Evolutionary conservation across 2,113 vertebrate species (phyloP), one percentile per base, ranked within the genome.

Genomic region (Catharus bicknelli): DNA sequence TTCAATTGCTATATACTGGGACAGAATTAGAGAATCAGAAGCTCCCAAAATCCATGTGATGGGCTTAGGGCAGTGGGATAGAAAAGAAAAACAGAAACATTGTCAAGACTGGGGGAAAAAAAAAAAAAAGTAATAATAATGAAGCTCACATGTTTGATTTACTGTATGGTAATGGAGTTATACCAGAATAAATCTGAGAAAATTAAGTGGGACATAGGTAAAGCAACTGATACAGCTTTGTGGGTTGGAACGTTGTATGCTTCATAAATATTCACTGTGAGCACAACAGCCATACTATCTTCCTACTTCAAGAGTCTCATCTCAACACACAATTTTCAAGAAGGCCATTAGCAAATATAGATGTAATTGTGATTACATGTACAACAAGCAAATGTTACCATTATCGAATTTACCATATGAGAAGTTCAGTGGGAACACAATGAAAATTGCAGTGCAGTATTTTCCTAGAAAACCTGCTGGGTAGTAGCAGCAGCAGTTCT

Each of bases 1-100:
- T 98, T 97, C 98, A 97, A 97, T 95, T 98, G 97, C 96, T 98
- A 93, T 97, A 95, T 91, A 95, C 89, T 75, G 96, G 97, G 86
- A 93, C 78, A 96, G 96, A 96, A 97, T 97, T 97, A 97, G 95
- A 97, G 90, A 96, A 95, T 94, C 84, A 96, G 92, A 97, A 97
- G 96, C 95, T 95, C 90, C 83, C 78, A 55, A 96, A 95, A 96
- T 95, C 96, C 93, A 81, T 94, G 86, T 77, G 91, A 97, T 86
- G 83, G 84, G 55, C 38, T 93, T 94, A 83, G 68, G 69, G 72
- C 1, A 5, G 53, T 58, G 43, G 50, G 30, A 83, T 30, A 59
- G 12, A 83, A 86, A 76, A 84, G 22, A 38, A 34, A 58, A 58
- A 38, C n/a, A 88, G 30, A 58, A 48, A 68, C 13, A 32, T 4